phyloP scores from a whole-genome alignment of 2,888 invertebrate species.

The Drosophila planitibia region DNA sequence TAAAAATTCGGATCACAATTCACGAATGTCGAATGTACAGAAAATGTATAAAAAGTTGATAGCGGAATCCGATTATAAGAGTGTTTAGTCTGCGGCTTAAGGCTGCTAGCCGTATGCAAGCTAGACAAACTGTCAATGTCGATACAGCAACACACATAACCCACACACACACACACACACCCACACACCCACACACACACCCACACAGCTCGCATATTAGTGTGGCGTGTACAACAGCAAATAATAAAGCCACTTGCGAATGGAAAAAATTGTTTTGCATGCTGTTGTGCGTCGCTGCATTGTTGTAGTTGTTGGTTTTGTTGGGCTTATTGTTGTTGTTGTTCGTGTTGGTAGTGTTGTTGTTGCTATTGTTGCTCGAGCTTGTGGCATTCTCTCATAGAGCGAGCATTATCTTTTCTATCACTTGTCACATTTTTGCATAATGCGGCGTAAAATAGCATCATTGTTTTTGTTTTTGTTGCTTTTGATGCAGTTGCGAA shows the following conservation, averaged over 20 bases:
- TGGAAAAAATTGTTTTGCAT: slow-evolving; percentile 46
- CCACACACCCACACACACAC: neutral
- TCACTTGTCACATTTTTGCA: slow-evolving; percentile 80
- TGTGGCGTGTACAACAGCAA: slow-evolving; percentile 62
- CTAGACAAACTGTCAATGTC: slow-evolving; percentile 57
- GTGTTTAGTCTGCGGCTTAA: slow-evolving; percentile 1
- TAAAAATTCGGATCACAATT: neutral
- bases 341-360: slow-evolving; percentile 3
- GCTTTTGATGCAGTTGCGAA: slow-evolving; percentile 36
- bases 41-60: neutral
- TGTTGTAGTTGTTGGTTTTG: slow-evolving; percentile 22
- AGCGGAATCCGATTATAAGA: neutral
- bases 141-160: slow-evolving; percentile 38
- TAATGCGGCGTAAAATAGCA: slow-evolving; percentile 67
- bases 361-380: slow-evolving; percentile 30
- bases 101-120: neutral
- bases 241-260: slow-evolving; percentile 75
- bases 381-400: slow-evolving; percentile 32
- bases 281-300: slow-evolving; percentile 26
- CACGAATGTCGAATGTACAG: neutral
- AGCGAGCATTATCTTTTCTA: slow-evolving; percentile 75
- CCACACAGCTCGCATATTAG: slow-evolving; percentile 48
- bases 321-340: slow-evolving; percentile 10
- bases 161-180: slow-evolving; percentile 19
- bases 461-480: slow-evolving; percentile 51